Base-by-base conservation (phyloP, 1,140 invertebrate genomes). In the Caerostris darwini region DNA sequence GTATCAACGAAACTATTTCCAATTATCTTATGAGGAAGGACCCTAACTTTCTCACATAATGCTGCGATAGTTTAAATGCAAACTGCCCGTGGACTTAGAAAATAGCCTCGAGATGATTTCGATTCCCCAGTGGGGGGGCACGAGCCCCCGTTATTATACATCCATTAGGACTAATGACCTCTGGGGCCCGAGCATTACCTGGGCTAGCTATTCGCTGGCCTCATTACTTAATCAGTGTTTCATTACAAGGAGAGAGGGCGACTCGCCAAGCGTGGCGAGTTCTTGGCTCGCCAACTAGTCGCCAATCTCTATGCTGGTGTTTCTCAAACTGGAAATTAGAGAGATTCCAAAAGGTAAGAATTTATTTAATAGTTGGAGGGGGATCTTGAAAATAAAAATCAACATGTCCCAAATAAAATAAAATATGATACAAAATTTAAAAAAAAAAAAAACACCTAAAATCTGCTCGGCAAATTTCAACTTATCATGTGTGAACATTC, bases 201-300 rank as follows among this genome's bases (percentile, higher is more conserved):
- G 34, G 19, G 50, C 71, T 34, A 77, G 53, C 71, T 77, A 77
- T 77, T 77, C 71, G 81, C 82, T 5, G 56, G 57, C 56, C 54
- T 94, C 81, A 92, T 94, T 59, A 89, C 93, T 95, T 92, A 90
- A 94, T 94, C 90, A 83, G 61, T 85, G 83, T 90, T 94, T 88
- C 77, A 94, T 85, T 87, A 93, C 85, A 69, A 57, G 81, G 64
- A 93, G 92, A 87, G 92, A 58, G 14, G 77, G 86, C n/a, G 64
- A 19, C 34, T 34, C 83, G 57, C 83, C 83, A 85, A 85, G 58
- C 54, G 58, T 59, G 83, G 83, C 57, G 83, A 17, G 58, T 85
- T 85, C 83, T 58, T 5, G 58, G 34, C 17, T 85, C 83, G 83
- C 83, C 83, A 85, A 85, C 54, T 85, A 56, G 83, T 64, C 61